Percentiles rank a stretch among this genome's conserved stretches.
Evolutionary conservation across 2,888 invertebrate species (phyloP).

Genomic region (Vesta saturnalis): DNA sequence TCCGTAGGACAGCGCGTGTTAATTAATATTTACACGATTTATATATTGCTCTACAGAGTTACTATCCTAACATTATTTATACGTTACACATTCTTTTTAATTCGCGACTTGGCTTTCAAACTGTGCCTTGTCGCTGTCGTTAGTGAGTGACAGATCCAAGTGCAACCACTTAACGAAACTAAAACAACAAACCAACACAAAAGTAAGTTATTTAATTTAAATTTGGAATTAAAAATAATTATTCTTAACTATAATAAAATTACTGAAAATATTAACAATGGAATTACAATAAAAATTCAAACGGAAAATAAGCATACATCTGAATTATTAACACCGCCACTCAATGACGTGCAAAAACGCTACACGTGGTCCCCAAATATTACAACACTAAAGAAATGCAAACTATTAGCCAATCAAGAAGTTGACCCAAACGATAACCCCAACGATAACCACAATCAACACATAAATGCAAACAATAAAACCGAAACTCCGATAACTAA

Average conservation of each 20-base stretch:
- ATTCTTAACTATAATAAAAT: neutral
- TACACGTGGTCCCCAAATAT: neutral
- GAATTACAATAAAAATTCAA: neutral
- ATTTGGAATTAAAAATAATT: too few species aligned
- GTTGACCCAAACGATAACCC: slow-evolving; percentile 4
- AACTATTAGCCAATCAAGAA: neutral
- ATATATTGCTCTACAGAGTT: too few species aligned
- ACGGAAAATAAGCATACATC: neutral
- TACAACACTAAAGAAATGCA: neutral
- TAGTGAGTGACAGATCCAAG: too few species aligned
- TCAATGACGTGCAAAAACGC: neutral
- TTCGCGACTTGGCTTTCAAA: too few species aligned
- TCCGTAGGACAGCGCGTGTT: too few species aligned
- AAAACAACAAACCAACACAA: too few species aligned
- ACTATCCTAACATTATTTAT: too few species aligned
- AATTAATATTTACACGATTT: too few species aligned
- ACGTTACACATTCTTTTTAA: too few species aligned
- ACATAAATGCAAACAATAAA: slow-evolving; percentile 6
- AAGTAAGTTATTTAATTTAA: too few species aligned
- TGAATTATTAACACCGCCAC: neutral
- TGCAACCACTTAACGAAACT: too few species aligned
- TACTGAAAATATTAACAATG: neutral
- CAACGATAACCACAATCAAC: slow-evolving; percentile 10
- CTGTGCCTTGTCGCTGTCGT: too few species aligned
- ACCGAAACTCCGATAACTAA: neutral